phyloP scores from a whole-genome alignment of 2,888 invertebrate species.

The Cephus pulcher region DNA sequence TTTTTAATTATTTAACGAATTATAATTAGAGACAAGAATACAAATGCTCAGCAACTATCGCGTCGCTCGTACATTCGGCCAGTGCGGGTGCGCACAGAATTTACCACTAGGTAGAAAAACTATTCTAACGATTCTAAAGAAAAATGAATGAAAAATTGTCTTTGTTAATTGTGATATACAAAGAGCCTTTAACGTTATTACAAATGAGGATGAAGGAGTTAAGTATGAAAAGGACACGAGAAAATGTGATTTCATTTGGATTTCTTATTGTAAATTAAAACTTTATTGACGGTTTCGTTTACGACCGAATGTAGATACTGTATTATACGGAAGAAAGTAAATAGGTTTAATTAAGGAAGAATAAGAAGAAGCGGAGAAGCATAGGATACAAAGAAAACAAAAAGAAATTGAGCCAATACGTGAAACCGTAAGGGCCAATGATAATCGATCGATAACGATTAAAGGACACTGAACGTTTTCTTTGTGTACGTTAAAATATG shows the following conservation, averaged over 20 bases:
- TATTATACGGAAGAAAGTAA: slow-evolving; percentile 49
- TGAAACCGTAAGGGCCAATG: not conserved
- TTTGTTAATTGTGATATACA: slow-evolving; percentile 59
- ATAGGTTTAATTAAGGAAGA: slow-evolving; percentile 31
- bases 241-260: slow-evolving; percentile 27
- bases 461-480: not conserved
- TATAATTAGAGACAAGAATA: not conserved
- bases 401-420: not conserved
- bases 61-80: slow-evolving; percentile 48
- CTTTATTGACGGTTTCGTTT: slow-evolving; percentile 48
- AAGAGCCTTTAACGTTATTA: slow-evolving; percentile 57
- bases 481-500: not conserved
- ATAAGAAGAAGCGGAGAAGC: slow-evolving; percentile 11
- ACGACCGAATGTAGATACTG: slow-evolving; percentile 59
- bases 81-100: slow-evolving; percentile 49
- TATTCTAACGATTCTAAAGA: slow-evolving; percentile 34
- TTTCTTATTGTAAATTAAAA: slow-evolving; percentile 39
- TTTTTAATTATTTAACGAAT: slow-evolving; percentile 36
- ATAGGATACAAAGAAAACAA: not conserved
- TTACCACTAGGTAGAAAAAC: slow-evolving; percentile 42
- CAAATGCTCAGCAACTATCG: slow-evolving; percentile 42
- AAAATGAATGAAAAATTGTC: slow-evolving; percentile 43
- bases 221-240: not conserved
- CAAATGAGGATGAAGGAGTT: slow-evolving; percentile 30
- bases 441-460: not conserved